phyloP scores from a whole-genome alignment of 2,888 invertebrate genomes.

The Macaria notata region DNA sequence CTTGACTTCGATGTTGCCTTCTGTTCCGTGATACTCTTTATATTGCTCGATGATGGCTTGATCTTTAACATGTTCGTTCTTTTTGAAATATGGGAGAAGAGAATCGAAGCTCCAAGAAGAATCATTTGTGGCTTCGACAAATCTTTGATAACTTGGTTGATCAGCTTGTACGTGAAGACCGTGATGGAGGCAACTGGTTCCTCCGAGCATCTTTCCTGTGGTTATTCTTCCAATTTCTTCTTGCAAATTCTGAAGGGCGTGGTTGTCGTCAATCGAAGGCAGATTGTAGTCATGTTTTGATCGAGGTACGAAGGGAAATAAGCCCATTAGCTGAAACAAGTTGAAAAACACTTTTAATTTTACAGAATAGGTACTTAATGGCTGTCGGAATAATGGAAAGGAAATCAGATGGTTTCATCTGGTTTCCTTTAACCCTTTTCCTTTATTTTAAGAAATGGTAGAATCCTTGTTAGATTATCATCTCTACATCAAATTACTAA shows the following conservation, averaged over 20 bases:
- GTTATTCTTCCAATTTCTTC: conserved; percentile 3
- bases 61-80: conserved; percentile 11
- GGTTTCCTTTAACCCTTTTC: too few species aligned
- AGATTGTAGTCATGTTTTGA: conserved; percentile 22
- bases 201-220: conserved; percentile 30
- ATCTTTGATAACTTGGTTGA: conserved; percentile 16
- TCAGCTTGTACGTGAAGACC: conserved; percentile 7
- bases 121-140: conserved; percentile 22
- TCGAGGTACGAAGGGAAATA: conserved; percentile 2
- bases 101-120: conserved; percentile 20
- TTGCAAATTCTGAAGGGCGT: conserved; percentile 13
- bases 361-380: too few species aligned
- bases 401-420: too few species aligned
- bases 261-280: conserved; percentile 7
- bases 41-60: neutral
- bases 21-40: neutral
- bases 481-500: too few species aligned
- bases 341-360: too few species aligned
- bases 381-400: too few species aligned
- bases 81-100: conserved; percentile 23
- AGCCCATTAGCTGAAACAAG: conserved; percentile 5
- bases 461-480: too few species aligned
- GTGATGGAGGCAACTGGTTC: conserved; percentile 24
- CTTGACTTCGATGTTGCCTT: neutral
- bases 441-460: too few species aligned